Base-by-base conservation (phyloP, 2,113 vertebrate species). In the Eptesicus fuscus region DNA sequence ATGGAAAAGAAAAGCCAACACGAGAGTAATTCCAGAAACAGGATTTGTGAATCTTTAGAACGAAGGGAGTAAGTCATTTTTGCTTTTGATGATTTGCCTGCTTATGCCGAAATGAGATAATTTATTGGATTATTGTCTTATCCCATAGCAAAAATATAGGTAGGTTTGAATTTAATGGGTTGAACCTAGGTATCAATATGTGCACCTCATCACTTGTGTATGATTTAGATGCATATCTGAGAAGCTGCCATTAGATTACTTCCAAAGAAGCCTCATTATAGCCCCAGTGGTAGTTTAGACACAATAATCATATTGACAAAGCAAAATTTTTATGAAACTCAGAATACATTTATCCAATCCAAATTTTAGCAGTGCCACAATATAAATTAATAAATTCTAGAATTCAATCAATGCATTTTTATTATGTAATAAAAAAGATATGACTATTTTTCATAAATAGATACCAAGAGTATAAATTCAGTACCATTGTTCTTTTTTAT, bases 401-500 rank as follows among this genome's bases (percentile, higher is more conserved):
- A 65, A 78, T 42, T 49, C 40, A 94, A 49, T 83, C 23, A 40
- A 85, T 65, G 47, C 0, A 53, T 59, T 77, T 91, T 73, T 37
- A 94, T 77, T 84, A 93, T 30, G 93, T 47, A 67, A 78, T 70
- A 61, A 44, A 71, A 92, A 87, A 88, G 53, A 79, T 37, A 70
- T 53, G 30, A 84, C 9, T 84, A 49, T 83, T n/a, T 70, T 78
- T 86, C 40, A 35, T 79, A 71, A 85, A 30, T 53, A 88, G 14
- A 95, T 47, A 63, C 22, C 22, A 94, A 79, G 20, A 73, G 44
- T 94, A 61, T 63, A 9, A 94, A 83, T 83, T 91, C 61, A 90
- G 28, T 70, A 61, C 3, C 9, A 56, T 91, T 70, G 56, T 49
- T 67, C 13, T 59, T 49, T 89, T 79, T 71, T 28, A 71, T 35